Conservation (phyloP, 1,140 invertebrate genomes). For the Euura saliciscinereae region DNA sequence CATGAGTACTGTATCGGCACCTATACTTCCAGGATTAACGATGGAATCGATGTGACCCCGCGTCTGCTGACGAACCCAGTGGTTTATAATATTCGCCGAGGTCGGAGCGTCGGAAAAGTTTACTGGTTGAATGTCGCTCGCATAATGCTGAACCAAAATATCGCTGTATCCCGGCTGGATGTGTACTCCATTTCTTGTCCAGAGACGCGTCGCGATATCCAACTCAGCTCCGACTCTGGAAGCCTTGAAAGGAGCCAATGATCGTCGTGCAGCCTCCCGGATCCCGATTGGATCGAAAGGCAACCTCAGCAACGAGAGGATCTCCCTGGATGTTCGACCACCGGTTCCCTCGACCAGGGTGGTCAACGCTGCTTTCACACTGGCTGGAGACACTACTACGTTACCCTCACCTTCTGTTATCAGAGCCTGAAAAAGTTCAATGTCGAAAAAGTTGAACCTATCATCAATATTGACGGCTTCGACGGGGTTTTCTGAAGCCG, state of each 20-base stretch:
- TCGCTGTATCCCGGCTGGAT: slow-evolving; percentile 53
- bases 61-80: slow-evolving; percentile 68
- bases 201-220: slow-evolving; percentile 61
- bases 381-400: slow-evolving; percentile 71
- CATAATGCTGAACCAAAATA: slow-evolving; percentile 58
- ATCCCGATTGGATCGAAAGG: slow-evolving; percentile 55
- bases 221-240: slow-evolving; percentile 45
- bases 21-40: slow-evolving; percentile 62
- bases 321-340: slow-evolving; percentile 64
- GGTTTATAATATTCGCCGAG: slow-evolving; percentile 67
- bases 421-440: slow-evolving; percentile 58
- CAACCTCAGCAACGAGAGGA: slow-evolving; percentile 65
- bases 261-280: slow-evolving; percentile 51
- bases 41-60: slow-evolving; percentile 71
- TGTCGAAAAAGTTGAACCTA: slow-evolving; percentile 64
- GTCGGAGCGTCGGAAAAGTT: slow-evolving; percentile 63
- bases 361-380: slow-evolving; percentile 68
- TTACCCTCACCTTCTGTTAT: slow-evolving; percentile 58
- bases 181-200: slow-evolving; percentile 55
- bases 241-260: slow-evolving; percentile 61
- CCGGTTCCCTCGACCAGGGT: slow-evolving; percentile 69
- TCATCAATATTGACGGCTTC: slow-evolving; percentile 25
- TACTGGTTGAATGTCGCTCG: slow-evolving; percentile 61
- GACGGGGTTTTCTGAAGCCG: background rate
- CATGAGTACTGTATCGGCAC: slow-evolving; percentile 67